These are phyloP conservation scores for Scolanthus callimorphus DNA, from an alignment of 92 coral and sea anemone species.

Conservation along the genomic window DNA sequence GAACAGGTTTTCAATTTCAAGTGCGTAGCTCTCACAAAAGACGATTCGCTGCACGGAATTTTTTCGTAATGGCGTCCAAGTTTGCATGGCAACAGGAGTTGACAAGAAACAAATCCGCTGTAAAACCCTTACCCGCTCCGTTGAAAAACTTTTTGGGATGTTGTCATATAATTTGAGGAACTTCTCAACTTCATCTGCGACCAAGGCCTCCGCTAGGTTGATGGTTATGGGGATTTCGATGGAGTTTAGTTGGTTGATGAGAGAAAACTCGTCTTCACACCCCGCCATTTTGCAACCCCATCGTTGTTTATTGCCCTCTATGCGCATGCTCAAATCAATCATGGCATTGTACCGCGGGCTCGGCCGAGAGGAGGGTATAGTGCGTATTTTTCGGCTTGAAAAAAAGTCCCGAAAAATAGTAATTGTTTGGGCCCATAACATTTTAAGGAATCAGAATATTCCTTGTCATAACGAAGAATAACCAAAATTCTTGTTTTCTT, in stretches of 20 bases:
- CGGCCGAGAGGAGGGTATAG: too few relatives aligned
- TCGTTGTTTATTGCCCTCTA: too few relatives aligned
- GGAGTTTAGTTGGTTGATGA: conserved; percentile 19
- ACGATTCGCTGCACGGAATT: too few relatives aligned
- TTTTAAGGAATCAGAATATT: too few relatives aligned
- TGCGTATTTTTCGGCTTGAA: too few relatives aligned
- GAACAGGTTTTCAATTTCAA: neutral
- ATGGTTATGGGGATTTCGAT: conserved; percentile 71
- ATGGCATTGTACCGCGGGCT: conserved; percentile 25
- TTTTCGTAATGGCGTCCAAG: conserved; percentile 5
- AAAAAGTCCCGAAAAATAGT: too few relatives aligned
- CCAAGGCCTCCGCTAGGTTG: conserved; percentile 73
- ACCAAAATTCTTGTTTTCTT: too few relatives aligned
- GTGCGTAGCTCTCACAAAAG: too few relatives aligned
- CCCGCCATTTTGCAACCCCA: conserved; percentile 71
- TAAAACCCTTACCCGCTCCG: conserved; percentile 57
- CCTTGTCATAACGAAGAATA: too few relatives aligned
- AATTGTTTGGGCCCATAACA: too few relatives aligned
- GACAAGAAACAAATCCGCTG: neutral
- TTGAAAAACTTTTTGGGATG: conserved; percentile 68
- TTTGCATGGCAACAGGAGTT: conserved; percentile 58
- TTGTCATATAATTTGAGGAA: conserved; percentile 92
- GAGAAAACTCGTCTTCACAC: conserved; percentile 25
- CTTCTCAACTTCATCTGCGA: conserved; percentile 80
- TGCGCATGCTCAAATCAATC: conserved; percentile 42